phyloP scores from a whole-genome alignment of 2,113 vertebrate species.

The Pheucticus melanocephalus region DNA sequence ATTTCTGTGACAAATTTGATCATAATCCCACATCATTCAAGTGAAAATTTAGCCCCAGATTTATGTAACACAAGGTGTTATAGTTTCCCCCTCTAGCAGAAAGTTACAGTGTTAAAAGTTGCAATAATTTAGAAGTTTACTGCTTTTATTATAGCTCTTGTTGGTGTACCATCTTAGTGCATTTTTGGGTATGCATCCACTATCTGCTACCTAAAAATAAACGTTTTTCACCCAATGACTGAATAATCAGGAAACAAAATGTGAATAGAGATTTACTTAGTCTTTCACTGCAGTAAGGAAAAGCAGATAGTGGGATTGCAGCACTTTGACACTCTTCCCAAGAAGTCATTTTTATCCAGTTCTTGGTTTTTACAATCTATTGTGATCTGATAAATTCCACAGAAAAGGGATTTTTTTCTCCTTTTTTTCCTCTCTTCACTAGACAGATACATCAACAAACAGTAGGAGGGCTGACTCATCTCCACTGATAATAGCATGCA shows the following conservation, averaged over 20 bases:
- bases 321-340: not conserved
- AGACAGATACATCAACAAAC: conserved; percentile 35
- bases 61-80: not conserved
- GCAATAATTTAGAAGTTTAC: not conserved
- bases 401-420: not conserved
- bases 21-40: not conserved
- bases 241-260: not conserved
- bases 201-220: not conserved
- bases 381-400: not conserved
- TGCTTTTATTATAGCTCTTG: not conserved
- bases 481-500: conserved; percentile 18
- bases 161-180: not conserved
- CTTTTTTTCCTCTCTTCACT: not conserved
- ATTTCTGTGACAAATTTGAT: not conserved
- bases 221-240: not conserved
- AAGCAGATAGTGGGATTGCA: not conserved
- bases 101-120: not conserved
- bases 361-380: not conserved
- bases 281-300: not conserved
- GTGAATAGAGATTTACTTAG: not conserved
- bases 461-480: conserved; percentile 41
- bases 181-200: not conserved
- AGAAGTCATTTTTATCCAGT: not conserved
- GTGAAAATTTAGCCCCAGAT: not conserved
- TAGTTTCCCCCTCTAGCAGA: not conserved